phyloP scores from a whole-genome alignment of 1,140 invertebrate genomes.

The Chelonus insularis region DNA sequence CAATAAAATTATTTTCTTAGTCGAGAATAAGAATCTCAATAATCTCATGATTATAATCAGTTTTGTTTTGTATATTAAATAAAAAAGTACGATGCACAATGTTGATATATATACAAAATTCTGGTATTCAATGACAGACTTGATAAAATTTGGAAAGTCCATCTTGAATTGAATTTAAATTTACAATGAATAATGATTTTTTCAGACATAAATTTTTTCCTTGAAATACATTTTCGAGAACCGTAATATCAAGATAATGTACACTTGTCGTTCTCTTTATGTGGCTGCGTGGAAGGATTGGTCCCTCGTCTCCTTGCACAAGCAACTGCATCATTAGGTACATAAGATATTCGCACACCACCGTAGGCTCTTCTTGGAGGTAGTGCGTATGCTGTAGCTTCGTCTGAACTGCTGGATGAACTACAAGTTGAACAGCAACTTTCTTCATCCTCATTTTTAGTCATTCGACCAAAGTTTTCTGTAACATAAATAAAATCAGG shows the following conservation, averaged over 20 bases:
- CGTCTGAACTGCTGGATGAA: conserved; percentile 79
- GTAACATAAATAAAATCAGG: conserved; percentile 14
- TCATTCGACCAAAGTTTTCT: conserved; percentile 43
- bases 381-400: conserved; percentile 79
- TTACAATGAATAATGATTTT: no score
- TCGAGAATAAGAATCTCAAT: no score
- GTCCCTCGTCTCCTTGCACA: conserved; percentile 71
- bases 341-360: conserved; percentile 84
- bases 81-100: no score
- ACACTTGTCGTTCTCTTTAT: conserved; percentile 53
- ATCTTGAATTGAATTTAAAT: no score
- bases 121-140: no score
- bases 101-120: no score
- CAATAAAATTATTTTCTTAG: no score
- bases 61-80: no score
- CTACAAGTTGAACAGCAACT: conserved; percentile 87
- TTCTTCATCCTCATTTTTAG: conserved; percentile 67
- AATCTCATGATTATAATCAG: no score
- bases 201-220: no score
- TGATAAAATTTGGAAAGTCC: no score
- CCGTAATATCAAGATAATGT: conserved; percentile 50
- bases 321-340: conserved; percentile 84
- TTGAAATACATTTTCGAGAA: not conserved
- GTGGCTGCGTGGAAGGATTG: conserved; percentile 49
- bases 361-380: conserved; percentile 81